Base-by-base conservation (phyloP, 1,140 invertebrate species). In the Harpegnathos saltator region DNA sequence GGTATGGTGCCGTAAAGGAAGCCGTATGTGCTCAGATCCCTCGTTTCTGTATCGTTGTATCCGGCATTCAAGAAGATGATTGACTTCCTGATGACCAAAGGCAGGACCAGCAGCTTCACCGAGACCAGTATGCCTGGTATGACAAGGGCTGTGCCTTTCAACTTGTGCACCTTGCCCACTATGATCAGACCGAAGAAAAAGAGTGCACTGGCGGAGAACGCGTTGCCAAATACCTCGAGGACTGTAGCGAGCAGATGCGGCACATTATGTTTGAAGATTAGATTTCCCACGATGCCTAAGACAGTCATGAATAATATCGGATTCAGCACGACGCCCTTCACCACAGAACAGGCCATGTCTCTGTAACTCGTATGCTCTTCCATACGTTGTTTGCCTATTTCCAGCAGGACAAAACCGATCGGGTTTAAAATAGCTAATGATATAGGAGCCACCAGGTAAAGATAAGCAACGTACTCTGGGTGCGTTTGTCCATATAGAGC, bases 1-100 rank as follows among this genome's bases (percentile, higher is more conserved):
- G 98, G 99, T 93, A 99, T 98, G 0, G 98, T 99, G 69, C 99
- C 98, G 93, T 99, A 99, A 0, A 99, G 95, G 95, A 99, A 99
- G 0, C 97, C 98, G 94, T 98, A 99, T 66, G 98, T 99, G 86
- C 97, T 98, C 33, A 98, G 95, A 84, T 98, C 97, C 24, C 95
- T 94, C 0, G 97, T 98, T 82, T 97, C 97, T 59, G 96, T 96
- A 58, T 95, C 93, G 91, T 97, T 96, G 0, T 86, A 91, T 0
- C 97, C 97, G 54, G 96, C 95, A 54, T 97, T 94, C 24, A 98
- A 92, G 17, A 97, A 93, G 91, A 96, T 97, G 0, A 98, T 96
- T 29, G 97, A 96, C 94, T 99, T 97, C 90, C 98, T 95, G 88
- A 97, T 98, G 0, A 99, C 95, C 44, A 99, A 92, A 2, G 99